Evolutionary conservation across 2,888 invertebrate genomes (phyloP), one percentile per base, ranked within the genome.

Genomic region (Mesodorylaimus sp.): DNA sequence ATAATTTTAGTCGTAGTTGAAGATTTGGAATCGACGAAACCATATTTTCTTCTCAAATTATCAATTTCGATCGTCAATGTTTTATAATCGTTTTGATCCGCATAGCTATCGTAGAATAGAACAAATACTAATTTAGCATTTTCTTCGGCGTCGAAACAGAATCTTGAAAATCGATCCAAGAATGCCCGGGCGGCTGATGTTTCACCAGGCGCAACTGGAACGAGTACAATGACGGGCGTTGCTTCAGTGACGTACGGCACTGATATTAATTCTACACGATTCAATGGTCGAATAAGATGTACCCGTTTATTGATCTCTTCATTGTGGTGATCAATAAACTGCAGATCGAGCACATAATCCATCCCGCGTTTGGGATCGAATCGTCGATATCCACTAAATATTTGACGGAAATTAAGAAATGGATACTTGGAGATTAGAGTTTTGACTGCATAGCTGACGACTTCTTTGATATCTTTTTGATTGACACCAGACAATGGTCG

Each of bases 241-340:
- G 81, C 84, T 74, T 95, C 93, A 0, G 91, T 93, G 1, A 93
- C 91, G 70, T 91, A 93, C 0, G 89, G 91, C 65, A 87, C 83
- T 1, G 83, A 80, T 37, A 89, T 76, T 52, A 93, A 78, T 65
- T 91, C 86, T 7, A 87, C 83, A 52, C 79, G 78, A 19, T 86
- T 86, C 50, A 93, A 71, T 16, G 84, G 81, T 56, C 89, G 82
- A 48, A 80, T 78, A 38, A 83, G 76, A 71, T 87, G 80, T 57
- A 87, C 75, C 60, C 83, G 77, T 50, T 44, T 57, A 77, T 74
- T 25, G 67, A 61, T 58, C 80, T 36, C n/a, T 54, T 56, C 3
- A 7, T 54, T 54, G 16, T 55, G 51, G 1, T 53, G 48, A n/a
- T 51, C 48, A 13, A 52, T 50, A 27, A 16, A 59, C 16, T 58